phyloP scores from a whole-genome alignment of 2,797 vertebrate species.

The Phalloptychus januarius region DNA sequence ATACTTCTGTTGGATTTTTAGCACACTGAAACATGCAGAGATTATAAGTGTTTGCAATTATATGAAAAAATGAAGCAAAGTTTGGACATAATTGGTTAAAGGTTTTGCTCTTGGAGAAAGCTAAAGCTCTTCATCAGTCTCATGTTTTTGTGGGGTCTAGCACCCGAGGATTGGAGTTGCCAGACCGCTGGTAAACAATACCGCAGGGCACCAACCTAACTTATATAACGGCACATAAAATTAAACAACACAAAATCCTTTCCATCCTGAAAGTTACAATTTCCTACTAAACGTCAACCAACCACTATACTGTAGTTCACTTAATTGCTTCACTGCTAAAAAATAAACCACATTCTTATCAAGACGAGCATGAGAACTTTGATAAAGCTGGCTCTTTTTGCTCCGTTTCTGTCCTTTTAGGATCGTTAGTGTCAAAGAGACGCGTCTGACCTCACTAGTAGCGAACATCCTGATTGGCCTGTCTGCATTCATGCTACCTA shows the following conservation, averaged over 20 bases:
- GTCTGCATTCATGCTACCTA: constrained; percentile 90
- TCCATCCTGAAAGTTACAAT: too few relatives aligned
- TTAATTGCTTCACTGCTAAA: not conserved
- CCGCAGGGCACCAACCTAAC: too few relatives aligned
- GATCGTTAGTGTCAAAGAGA: constrained; percentile 93
- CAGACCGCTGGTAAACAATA: too few relatives aligned
- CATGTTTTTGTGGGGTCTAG: not conserved
- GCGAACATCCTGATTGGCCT: constrained; percentile 92
- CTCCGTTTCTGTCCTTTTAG: constrained; percentile 69
- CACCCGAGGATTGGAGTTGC: too few relatives aligned
- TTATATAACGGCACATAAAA: too few relatives aligned
- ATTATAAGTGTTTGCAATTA: not conserved
- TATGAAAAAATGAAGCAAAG: not conserved
- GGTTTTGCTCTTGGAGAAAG: not conserved
- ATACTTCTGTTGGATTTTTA: not conserved
- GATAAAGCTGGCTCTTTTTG: not conserved
- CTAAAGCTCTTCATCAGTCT: not conserved
- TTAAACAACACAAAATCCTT: too few relatives aligned
- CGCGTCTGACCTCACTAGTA: constrained; percentile 85
- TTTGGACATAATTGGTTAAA: not conserved
- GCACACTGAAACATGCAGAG: not conserved
- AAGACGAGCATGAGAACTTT: not conserved
- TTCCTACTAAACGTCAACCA: too few relatives aligned
- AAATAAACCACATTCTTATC: not conserved
- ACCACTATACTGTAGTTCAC: too few relatives aligned